These are phyloP conservation scores for Napeogenes inachia DNA, from an alignment of 2,888 invertebrate genomes.

Conservation along the genomic window DNA sequence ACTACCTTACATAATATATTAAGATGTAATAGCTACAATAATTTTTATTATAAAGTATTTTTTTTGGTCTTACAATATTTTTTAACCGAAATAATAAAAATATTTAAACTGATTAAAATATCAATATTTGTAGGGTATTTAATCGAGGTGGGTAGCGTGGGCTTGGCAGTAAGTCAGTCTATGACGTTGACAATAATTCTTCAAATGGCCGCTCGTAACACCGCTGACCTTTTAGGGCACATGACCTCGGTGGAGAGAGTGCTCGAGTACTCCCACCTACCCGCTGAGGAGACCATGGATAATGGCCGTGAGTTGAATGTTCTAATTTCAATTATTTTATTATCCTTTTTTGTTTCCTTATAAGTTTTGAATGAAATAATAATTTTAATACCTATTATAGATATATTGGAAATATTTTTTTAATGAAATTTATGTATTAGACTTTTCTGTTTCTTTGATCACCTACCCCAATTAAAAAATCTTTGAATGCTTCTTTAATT, in stretches of 20 bases:
- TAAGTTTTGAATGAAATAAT: no score
- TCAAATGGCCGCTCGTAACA: conserved; percentile 89
- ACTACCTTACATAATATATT: not conserved
- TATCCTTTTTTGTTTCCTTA: not conserved
- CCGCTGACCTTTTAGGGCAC: conserved; percentile 82
- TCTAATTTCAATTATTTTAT: conserved; percentile 7
- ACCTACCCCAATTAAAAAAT: no score
- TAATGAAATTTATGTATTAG: no score
- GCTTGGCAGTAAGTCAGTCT: conserved; percentile 81
- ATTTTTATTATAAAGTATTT: not conserved
- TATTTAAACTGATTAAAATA: not conserved
- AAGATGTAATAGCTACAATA: not conserved
- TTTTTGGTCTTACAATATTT: not conserved
- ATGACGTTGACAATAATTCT: conserved; percentile 78
- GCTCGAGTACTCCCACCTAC: conserved; percentile 85
- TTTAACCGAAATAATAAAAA: not conserved
- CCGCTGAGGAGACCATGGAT: conserved; percentile 54
- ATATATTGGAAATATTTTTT: no score
- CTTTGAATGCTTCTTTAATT: no score
- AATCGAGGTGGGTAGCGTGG: conserved; percentile 76
- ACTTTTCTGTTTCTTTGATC: no score
- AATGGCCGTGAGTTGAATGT: conserved; percentile 50
- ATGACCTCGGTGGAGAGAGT: conserved; percentile 87
- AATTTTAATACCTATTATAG: no score
- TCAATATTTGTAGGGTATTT: conserved; percentile 39